Percentiles rank a stretch among this genome's conserved stretches.
phyloP scores from a whole-genome alignment of 2,113 vertebrate species.

The Thermophis baileyi region DNA sequence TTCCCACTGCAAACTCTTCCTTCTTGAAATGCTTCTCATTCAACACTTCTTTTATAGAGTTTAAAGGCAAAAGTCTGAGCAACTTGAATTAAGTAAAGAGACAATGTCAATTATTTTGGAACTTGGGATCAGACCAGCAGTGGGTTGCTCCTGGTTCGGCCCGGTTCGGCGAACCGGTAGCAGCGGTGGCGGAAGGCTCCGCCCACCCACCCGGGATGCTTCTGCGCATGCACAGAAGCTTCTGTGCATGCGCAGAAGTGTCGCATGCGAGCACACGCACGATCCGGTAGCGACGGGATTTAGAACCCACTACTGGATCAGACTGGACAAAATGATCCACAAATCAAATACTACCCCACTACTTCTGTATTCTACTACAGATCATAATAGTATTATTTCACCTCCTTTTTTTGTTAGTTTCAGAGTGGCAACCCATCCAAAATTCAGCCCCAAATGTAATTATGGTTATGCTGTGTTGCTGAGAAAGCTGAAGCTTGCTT shows the following conservation, averaged over 20 bases:
- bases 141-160: no score
- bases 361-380: neutral
- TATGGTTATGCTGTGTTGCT: neutral
- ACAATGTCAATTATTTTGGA: neutral
- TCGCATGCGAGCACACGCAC: no score
- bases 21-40: neutral
- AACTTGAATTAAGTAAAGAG: neutral
- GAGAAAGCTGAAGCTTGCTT: neutral
- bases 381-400: no score
- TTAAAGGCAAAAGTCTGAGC: neutral
- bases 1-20: neutral
- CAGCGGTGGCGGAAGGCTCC: no score
- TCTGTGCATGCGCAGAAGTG: no score
- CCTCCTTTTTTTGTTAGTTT: neutral
- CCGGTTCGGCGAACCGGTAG: no score
- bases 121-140: neutral
- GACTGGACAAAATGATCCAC: neutral
- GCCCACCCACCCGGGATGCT: no score
- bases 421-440: neutral
- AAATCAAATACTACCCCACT: neutral
- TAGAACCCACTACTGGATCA: no score
- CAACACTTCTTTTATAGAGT: neutral
- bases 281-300: no score
- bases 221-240: no score
- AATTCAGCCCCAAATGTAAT: neutral